A percentile compares a stretch with the other conserved stretches of the same genome.
Conservation (phyloP, 2,797 vertebrate genomes). For the Macroramphosus scolopax region DNA sequence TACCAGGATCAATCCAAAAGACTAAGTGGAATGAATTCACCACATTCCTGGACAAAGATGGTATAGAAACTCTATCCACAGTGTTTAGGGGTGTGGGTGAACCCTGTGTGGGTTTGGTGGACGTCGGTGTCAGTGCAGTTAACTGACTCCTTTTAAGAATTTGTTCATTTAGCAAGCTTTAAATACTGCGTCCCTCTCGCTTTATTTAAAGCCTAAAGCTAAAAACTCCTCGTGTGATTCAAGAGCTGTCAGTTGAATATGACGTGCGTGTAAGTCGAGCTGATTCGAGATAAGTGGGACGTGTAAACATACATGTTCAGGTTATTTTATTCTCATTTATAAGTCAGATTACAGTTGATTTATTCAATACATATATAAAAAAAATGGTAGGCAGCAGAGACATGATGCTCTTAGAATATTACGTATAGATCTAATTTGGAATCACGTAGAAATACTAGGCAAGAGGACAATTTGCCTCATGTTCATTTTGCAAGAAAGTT, state of each 20-base stretch:
- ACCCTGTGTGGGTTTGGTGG: conserved; percentile 24
- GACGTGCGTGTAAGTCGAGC: neutral
- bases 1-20: conserved; percentile 50
- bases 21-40: conserved; percentile 48
- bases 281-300: neutral
- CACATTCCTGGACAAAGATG: conserved; percentile 56
- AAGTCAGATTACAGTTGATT: neutral
- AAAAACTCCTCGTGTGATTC: conserved; percentile 17
- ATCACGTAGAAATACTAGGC: too few relatives aligned
- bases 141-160: conserved; percentile 33
- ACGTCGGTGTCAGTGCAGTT: conserved; percentile 4
- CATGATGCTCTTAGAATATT: too few relatives aligned
- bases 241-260: conserved; percentile 25
- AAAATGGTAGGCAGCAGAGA: too few relatives aligned
- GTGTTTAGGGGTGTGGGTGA: conserved; percentile 15
- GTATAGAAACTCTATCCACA: conserved; percentile 38
- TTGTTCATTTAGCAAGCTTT: conserved; percentile 30
- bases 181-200: conserved; percentile 13
- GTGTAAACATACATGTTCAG: neutral
- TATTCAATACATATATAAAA: too few relatives aligned
- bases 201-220: conserved; percentile 38
- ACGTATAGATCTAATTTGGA: too few relatives aligned
- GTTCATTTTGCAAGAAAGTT: too few relatives aligned
- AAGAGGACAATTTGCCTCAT: too few relatives aligned
- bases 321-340: neutral